These are phyloP conservation scores for Lordiphosa andalusiaca DNA, from an alignment of 2,888 invertebrate genomes.

Conservation along the genomic window DNA sequence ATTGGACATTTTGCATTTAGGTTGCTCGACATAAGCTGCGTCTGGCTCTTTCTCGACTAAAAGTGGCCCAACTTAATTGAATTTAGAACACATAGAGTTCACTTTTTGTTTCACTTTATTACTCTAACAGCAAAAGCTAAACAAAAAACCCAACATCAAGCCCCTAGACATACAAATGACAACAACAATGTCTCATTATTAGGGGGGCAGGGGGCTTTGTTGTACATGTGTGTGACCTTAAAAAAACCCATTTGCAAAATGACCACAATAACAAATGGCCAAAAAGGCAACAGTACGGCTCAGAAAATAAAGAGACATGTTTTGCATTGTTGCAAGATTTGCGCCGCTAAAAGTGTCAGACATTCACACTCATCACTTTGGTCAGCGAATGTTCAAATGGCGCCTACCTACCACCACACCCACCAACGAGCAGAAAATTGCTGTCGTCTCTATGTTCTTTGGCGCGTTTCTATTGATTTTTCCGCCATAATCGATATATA, in stretches of 20 bases:
- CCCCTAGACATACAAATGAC: slow-evolving; percentile 38
- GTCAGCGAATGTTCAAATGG: slow-evolving; percentile 37
- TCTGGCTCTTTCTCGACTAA: neutral
- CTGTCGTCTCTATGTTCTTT: slow-evolving; percentile 9
- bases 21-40: no score
- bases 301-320: slow-evolving; percentile 37
- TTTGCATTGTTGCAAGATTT: slow-evolving; percentile 24
- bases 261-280: slow-evolving; percentile 25
- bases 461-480: slow-evolving; percentile 54
- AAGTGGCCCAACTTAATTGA: slow-evolving; percentile 5
- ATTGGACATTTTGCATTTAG: slow-evolving; percentile 7
- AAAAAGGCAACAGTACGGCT: slow-evolving; percentile 5
- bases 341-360: slow-evolving; percentile 6
- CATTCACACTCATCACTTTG: slow-evolving; percentile 24
- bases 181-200: neutral
- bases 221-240: slow-evolving; percentile 24
- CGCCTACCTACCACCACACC: slow-evolving; percentile 14
- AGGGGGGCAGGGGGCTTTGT: slow-evolving; percentile 18
- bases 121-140: neutral
- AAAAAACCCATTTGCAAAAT: neutral
- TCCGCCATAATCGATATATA: slow-evolving; percentile 52
- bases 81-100: no score
- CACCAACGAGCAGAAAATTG: slow-evolving; percentile 11
- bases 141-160: neutral
- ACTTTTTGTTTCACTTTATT: slow-evolving; percentile 1